phyloP scores from a whole-genome alignment of 2,888 invertebrate genomes.

The Pachliopta kotzebuea region DNA sequence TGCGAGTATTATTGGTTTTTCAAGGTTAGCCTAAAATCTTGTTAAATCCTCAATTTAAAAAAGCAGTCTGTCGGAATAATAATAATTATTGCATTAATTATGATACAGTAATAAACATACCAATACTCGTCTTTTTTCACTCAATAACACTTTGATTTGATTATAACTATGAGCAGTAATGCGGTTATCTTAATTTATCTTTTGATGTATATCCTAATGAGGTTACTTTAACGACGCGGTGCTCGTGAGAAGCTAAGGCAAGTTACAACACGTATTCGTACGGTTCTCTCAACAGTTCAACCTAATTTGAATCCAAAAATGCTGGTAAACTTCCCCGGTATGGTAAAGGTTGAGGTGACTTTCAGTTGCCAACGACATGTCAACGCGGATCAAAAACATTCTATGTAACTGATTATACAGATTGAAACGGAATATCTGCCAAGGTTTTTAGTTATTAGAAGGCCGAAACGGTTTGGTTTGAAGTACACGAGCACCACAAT shows the following conservation, averaged over 20 bases:
- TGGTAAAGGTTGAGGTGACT: background rate
- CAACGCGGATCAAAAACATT: slow-evolving; percentile 6
- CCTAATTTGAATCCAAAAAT: background rate
- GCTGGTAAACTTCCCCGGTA: background rate
- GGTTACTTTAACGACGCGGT: slow-evolving; percentile 21
- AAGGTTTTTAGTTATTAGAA: slow-evolving; percentile 6
- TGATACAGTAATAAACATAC: slow-evolving; percentile 6
- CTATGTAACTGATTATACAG: slow-evolving; percentile 6
- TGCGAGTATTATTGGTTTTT: slow-evolving; percentile 3
- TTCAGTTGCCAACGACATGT: background rate
- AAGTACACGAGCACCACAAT: slow-evolving; percentile 20
- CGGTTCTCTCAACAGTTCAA: background rate
- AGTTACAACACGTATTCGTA: slow-evolving; percentile 17
- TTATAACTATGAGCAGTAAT: slow-evolving; percentile 14
- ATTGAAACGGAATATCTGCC: background rate
- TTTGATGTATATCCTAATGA: slow-evolving; percentile 15
- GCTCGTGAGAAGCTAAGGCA: slow-evolving; percentile 22
- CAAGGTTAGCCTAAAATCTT: slow-evolving; percentile 16
- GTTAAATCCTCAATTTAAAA: slow-evolving; percentile 15
- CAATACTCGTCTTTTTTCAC: slow-evolving; percentile 10
- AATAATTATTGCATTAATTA: slow-evolving; percentile 24
- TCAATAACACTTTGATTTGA: slow-evolving; percentile 8
- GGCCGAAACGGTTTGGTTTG: slow-evolving; percentile 7
- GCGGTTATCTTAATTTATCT: slow-evolving; percentile 6
- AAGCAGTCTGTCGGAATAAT: slow-evolving; percentile 19